A percentile compares a stretch with the other conserved stretches of the same genome.
Evolutionary conservation across 2,797 vertebrate species (phyloP).

Genomic region (Streptopelia turtur): DNA sequence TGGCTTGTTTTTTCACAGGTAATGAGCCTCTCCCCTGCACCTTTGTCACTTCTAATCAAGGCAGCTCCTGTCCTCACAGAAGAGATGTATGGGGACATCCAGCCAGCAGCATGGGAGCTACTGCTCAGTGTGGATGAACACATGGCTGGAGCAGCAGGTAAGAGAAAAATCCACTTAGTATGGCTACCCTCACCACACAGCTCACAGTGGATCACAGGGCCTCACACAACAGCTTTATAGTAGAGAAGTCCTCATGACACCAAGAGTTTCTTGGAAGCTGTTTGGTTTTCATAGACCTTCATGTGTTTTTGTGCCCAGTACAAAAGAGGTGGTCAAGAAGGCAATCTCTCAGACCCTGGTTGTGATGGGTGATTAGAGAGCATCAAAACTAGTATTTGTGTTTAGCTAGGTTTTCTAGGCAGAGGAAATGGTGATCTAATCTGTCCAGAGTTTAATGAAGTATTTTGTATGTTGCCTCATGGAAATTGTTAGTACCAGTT

Average conservation of each 20-base stretch:
- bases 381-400: background rate
- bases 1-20: slow-evolving; percentile 79
- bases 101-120: slow-evolving; percentile 97
- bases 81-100: slow-evolving; percentile 98
- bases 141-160: slow-evolving; percentile 97
- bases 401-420: background rate
- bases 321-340: background rate
- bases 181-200: background rate
- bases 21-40: slow-evolving; percentile 96
- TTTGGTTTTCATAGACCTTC: background rate
- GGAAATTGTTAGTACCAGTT: background rate
- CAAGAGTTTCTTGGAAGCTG: background rate
- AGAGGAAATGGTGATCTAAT: background rate
- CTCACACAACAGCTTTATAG: background rate
- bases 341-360: background rate
- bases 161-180: background rate
- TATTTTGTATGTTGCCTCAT: background rate
- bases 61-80: slow-evolving; percentile 95
- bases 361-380: background rate
- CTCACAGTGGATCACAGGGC: background rate
- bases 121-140: slow-evolving; percentile 97
- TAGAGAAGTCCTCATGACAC: background rate
- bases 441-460: background rate
- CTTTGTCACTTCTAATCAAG: slow-evolving; percentile 95
- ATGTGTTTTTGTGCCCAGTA: background rate